phyloP scores from a whole-genome alignment of 2,888 invertebrate species.

The Argynnis bischoffii region DNA sequence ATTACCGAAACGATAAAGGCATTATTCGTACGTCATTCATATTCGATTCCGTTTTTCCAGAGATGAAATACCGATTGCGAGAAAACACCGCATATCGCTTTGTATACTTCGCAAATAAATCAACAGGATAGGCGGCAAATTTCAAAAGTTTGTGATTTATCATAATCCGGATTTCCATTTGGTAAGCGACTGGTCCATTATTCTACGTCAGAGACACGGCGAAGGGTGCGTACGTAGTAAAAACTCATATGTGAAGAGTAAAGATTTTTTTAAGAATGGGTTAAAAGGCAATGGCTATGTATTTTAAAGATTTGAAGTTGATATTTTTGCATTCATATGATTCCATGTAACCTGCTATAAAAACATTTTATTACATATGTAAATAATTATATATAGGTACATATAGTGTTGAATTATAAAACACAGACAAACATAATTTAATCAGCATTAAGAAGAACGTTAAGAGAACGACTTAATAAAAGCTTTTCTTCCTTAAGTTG shows the following conservation, averaged over 20 bases:
- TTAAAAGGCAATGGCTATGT: neutral
- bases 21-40: constrained; percentile 36
- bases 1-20: constrained; percentile 28
- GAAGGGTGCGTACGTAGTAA: constrained; percentile 70
- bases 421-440: too few relatives aligned
- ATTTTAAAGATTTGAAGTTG: too few relatives aligned
- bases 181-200: constrained; percentile 76
- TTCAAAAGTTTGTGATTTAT: constrained; percentile 81
- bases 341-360: too few relatives aligned
- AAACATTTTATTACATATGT: too few relatives aligned
- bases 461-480: too few relatives aligned
- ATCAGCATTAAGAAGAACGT: too few relatives aligned
- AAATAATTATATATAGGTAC: too few relatives aligned
- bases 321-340: too few relatives aligned
- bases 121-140: constrained; percentile 72
- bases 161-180: constrained; percentile 80
- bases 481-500: too few relatives aligned
- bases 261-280: constrained; percentile 18
- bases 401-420: too few relatives aligned
- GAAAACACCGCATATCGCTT: constrained; percentile 61
- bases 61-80: constrained; percentile 39
- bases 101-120: constrained; percentile 72
- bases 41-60: constrained; percentile 35
- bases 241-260: constrained; percentile 46
- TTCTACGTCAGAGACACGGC: constrained; percentile 76